These are phyloP conservation scores for Rhadinocentrus ornatus DNA, from an alignment of 2,797 vertebrate genomes.

Conservation along the genomic window DNA sequence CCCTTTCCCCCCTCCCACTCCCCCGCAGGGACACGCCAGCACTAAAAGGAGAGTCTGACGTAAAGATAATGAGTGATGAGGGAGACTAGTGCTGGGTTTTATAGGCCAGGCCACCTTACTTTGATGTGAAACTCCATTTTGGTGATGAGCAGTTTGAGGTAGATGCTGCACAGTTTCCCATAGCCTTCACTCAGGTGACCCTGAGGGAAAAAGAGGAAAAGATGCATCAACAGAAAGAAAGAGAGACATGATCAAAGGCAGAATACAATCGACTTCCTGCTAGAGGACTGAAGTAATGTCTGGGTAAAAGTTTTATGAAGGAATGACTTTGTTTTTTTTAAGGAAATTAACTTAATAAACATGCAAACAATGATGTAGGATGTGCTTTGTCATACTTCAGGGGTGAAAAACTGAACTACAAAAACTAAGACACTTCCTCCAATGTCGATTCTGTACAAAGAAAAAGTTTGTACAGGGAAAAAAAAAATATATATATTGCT, in stretches of 20 bases:
- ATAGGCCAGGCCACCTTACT: constrained; percentile 83
- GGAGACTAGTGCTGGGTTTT: constrained; percentile 54
- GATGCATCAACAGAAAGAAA: constrained; percentile 7
- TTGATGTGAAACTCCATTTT: constrained; percentile 99
- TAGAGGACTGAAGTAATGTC: neutral
- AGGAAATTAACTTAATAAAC: constrained; percentile 13
- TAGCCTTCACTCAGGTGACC: constrained; percentile 98
- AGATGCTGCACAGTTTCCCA: constrained; percentile 97
- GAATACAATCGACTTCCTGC: neutral
- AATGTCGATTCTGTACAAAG: neutral
- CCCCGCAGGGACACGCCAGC: constrained; percentile 39
- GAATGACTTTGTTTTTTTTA: neutral
- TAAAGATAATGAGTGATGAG: constrained; percentile 64
- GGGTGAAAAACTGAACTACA: neutral
- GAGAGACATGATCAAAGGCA: constrained; percentile 28
- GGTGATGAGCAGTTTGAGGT: constrained; percentile 99
- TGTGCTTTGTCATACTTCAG: neutral
- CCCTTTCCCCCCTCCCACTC: constrained; percentile 1
- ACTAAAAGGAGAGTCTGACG: constrained; percentile 63
- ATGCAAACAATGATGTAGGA: constrained; percentile 1
- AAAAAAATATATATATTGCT: neutral
- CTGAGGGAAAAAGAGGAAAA: constrained; percentile 69
- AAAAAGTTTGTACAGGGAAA: neutral
- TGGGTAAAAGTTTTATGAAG: neutral
- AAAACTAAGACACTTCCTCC: neutral